Evolutionary conservation across 2,888 invertebrate species (phyloP).

Genomic region (Shargacucullia verbasci): DNA sequence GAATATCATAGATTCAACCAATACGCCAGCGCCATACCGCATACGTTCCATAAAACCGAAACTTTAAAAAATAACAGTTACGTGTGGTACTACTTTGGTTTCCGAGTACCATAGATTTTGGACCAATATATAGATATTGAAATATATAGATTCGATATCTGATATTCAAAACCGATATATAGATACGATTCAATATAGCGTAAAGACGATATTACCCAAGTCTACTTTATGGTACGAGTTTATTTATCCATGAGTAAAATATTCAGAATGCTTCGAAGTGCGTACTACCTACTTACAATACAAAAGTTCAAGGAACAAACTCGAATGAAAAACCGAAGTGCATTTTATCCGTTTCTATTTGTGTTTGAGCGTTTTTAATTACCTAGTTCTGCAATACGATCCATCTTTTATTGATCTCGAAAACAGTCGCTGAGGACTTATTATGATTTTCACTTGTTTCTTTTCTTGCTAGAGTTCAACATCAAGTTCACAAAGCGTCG

Average conservation of each 20-base stretch:
- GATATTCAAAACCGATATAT: no score
- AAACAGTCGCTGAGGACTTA: conserved; percentile 25
- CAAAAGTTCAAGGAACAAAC: conserved; percentile 48
- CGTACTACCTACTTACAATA: conserved; percentile 45
- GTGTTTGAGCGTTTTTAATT: conserved; percentile 34
- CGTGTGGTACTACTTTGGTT: no score
- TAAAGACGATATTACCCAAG: no score
- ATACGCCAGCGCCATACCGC: no score
- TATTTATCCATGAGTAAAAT: conserved; percentile 33
- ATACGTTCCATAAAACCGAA: no score
- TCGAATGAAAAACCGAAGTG: conserved; percentile 42
- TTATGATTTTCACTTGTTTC: conserved; percentile 32
- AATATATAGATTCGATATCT: no score
- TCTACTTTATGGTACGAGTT: conserved; percentile 39
- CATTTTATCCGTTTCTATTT: conserved; percentile 41
- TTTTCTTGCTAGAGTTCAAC: conserved; percentile 26
- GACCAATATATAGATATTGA: no score
- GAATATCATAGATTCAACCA: no score
- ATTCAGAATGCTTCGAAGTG: conserved; percentile 46
- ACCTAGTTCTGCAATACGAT: conserved; percentile 43
- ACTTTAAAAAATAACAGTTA: no score
- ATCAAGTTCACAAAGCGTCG: conserved; percentile 25
- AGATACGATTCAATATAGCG: no score
- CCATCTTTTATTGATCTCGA: conserved; percentile 16
- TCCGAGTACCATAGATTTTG: no score